These are phyloP conservation scores for Pelobates fuscus DNA, from an alignment of 2,113 vertebrate genomes.

Conservation along the genomic window DNA sequence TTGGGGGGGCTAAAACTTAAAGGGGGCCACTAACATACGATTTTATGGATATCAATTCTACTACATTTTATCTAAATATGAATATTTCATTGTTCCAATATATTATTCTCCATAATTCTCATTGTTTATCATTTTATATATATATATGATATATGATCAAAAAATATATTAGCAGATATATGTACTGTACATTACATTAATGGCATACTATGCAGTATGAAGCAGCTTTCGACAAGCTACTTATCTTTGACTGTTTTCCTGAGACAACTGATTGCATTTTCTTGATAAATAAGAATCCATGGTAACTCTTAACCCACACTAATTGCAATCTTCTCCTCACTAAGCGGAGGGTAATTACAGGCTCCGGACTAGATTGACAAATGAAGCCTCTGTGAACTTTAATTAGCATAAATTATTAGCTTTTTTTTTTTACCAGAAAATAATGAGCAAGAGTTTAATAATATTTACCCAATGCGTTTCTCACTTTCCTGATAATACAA, in stretches of 20 bases:
- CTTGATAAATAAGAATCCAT: neutral
- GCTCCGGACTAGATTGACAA: no score
- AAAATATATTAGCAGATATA: neutral
- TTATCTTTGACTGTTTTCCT: slow-evolving; percentile 14
- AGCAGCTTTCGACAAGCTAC: neutral
- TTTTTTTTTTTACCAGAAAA: neutral
- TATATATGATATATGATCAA: neutral
- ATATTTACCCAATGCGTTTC: no score
- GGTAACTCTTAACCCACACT: neutral
- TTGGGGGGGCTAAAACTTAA: no score
- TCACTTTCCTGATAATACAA: no score
- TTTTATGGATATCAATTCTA: neutral
- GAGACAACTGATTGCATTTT: slow-evolving; percentile 22
- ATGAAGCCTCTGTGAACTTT: neutral
- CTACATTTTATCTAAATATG: neutral
- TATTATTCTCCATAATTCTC: neutral
- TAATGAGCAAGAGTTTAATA: no score
- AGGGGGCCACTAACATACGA: no score
- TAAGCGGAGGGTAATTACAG: no score
- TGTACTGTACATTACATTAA: neutral
- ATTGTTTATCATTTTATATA: no score
- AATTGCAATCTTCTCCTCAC: neutral
- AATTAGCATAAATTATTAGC: neutral
- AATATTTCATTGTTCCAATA: neutral
- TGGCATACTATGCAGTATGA: neutral